These are phyloP conservation scores for Unio delphinus DNA, from an alignment of 2,888 invertebrate genomes.

Conservation along the genomic window DNA sequence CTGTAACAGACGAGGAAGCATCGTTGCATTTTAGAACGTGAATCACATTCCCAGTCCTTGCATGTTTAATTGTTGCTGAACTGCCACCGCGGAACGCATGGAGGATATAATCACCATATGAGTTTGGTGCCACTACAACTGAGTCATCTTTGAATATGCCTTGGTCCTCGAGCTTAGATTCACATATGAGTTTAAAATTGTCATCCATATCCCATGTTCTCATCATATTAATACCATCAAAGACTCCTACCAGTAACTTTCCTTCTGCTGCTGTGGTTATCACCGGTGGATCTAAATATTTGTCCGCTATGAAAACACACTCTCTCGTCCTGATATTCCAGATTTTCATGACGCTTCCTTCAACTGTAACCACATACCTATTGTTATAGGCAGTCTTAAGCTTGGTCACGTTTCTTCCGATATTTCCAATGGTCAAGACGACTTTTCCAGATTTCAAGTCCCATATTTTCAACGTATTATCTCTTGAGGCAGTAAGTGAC, in stretches of 20 bases:
- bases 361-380: slow-evolving; percentile 58
- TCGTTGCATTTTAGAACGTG: slow-evolving; percentile 59
- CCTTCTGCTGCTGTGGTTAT: slow-evolving; percentile 59
- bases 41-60: slow-evolving; percentile 55
- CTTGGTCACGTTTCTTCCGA: slow-evolving; percentile 57
- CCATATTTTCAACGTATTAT: slow-evolving; percentile 68
- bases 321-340: slow-evolving; percentile 56
- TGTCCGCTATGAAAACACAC: slow-evolving; percentile 47
- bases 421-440: slow-evolving; percentile 53
- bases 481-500: no score
- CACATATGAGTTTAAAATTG: slow-evolving; percentile 39
- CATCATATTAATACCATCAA: slow-evolving; percentile 62
- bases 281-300: slow-evolving; percentile 61
- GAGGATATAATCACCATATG: slow-evolving; percentile 57
- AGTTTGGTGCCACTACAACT: slow-evolving; percentile 52
- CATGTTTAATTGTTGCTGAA: slow-evolving; percentile 58
- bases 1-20: slow-evolving; percentile 56
- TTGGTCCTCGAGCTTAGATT: slow-evolving; percentile 42
- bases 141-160: slow-evolving; percentile 62
- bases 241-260: slow-evolving; percentile 57
- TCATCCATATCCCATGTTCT: slow-evolving; percentile 58
- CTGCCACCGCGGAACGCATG: slow-evolving; percentile 62
- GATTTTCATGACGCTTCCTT: slow-evolving; percentile 52
- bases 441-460: slow-evolving; percentile 63
- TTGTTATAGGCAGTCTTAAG: slow-evolving; percentile 52